phyloP scores from a whole-genome alignment of 1,140 invertebrate genomes.

The honey bee (Apis mellifera) region DNA sequence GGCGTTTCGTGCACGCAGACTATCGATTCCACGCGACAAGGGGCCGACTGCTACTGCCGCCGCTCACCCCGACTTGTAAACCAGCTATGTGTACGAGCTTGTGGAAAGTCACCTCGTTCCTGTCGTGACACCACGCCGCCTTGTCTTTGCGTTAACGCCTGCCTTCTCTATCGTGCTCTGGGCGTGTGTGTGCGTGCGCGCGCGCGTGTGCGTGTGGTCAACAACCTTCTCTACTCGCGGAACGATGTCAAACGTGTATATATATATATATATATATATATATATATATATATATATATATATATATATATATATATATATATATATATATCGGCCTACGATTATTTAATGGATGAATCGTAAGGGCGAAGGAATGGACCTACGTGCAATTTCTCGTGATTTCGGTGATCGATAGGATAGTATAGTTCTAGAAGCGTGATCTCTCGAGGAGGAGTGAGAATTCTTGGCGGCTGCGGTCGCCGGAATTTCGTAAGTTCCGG shows the following conservation, averaged over 20 bases:
- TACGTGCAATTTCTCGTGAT: background rate
- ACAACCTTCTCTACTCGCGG: conserved; percentile 23
- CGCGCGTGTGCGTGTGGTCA: conserved; percentile 19
- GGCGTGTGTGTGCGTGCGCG: background rate
- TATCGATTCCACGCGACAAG: conserved; percentile 76
- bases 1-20: conserved; percentile 74
- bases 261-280: too few relatives aligned
- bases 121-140: conserved; percentile 24
- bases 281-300: too few relatives aligned
- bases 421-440: background rate
- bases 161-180: background rate
- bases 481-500: conserved; percentile 8
- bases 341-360: background rate
- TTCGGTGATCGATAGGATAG: background rate
- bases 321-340: too few relatives aligned
- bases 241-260: conserved; percentile 22
- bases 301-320: too few relatives aligned
- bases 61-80: conserved; percentile 52
- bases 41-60: conserved; percentile 53
- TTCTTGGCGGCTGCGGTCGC: conserved; percentile 1
- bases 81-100: conserved; percentile 23
- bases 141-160: conserved; percentile 13
- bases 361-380: too few relatives aligned
- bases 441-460: background rate
- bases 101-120: conserved; percentile 30